Conservation (phyloP, 1,140 invertebrate species). For the Neodiprion fabricii region DNA sequence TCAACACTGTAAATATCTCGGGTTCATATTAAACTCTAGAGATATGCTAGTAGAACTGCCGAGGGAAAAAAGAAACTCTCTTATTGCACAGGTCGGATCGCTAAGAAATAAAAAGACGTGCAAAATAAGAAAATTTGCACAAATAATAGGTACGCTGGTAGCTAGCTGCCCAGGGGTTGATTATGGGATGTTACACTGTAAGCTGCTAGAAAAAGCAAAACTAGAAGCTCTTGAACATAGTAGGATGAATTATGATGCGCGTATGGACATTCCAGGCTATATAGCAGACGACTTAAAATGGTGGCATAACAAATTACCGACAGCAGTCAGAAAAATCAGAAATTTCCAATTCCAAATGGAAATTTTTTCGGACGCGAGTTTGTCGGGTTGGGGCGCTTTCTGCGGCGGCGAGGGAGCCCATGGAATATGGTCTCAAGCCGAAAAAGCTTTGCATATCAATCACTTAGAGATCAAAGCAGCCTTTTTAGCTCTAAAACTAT, state of each 20-base stretch:
- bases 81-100: background rate
- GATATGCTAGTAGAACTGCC: background rate
- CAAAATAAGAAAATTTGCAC: slow-evolving; percentile 29
- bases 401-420: slow-evolving; percentile 28
- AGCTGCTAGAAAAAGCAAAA: slow-evolving; percentile 28
- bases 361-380: slow-evolving; percentile 39
- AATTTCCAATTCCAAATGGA: slow-evolving; percentile 24
- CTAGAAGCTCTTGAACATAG: slow-evolving; percentile 17
- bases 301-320: slow-evolving; percentile 30
- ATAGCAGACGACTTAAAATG: slow-evolving; percentile 29
- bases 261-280: background rate
- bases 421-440: slow-evolving; percentile 32
- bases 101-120: slow-evolving; percentile 8
- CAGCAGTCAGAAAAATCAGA: slow-evolving; percentile 20
- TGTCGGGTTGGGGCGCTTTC: slow-evolving; percentile 10
- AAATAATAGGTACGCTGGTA: slow-evolving; percentile 21
- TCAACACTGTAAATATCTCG: slow-evolving; percentile 25
- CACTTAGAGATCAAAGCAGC: slow-evolving; percentile 38
- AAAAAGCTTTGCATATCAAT: slow-evolving; percentile 37
- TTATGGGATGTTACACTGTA: slow-evolving; percentile 29
- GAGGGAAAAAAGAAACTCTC: background rate
- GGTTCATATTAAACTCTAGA: slow-evolving; percentile 16
- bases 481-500: slow-evolving; percentile 36
- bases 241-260: slow-evolving; percentile 1
- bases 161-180: slow-evolving; percentile 24